phyloP scores from a whole-genome alignment of 2,888 invertebrate species.

The Nymphalis urticae region DNA sequence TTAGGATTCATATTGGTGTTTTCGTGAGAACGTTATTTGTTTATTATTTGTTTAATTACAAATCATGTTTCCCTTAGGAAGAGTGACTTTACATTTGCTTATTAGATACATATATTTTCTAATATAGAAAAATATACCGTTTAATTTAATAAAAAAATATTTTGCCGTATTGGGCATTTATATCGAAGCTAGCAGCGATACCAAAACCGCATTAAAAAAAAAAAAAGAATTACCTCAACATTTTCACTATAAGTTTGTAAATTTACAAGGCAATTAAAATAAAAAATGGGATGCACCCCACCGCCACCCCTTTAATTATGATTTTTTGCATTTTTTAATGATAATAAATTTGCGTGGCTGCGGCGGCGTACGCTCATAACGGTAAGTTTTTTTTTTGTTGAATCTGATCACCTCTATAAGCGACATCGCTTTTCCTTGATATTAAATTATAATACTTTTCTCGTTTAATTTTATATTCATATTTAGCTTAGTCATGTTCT shows the following conservation, averaged over 20 bases:
- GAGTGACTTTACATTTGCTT: background rate
- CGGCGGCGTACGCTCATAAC: conserved; percentile 53
- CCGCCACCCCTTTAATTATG: conserved; percentile 77
- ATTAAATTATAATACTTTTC: conserved; percentile 11
- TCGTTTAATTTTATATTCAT: conserved; percentile 8
- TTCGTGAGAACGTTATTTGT: background rate
- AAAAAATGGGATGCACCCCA: conserved; percentile 75
- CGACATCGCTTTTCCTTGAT: conserved; percentile 15
- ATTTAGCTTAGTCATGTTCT: background rate
- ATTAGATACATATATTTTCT: background rate
- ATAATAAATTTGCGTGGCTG: conserved; percentile 72
- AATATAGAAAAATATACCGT: background rate
- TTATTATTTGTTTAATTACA: background rate
- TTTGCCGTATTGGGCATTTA: conserved; percentile 11
- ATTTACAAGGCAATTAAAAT: conserved; percentile 80
- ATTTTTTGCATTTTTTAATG: conserved; percentile 79
- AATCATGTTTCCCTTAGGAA: too few species aligned
- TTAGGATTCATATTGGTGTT: too few species aligned
- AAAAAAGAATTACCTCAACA: conserved; percentile 56
- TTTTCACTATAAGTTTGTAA: conserved; percentile 75
- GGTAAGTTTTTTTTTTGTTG: conserved; percentile 47
- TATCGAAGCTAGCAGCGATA: conserved; percentile 5
- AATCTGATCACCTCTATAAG: conserved; percentile 43
- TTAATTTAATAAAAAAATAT: too few species aligned
- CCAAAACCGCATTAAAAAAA: conserved; percentile 48